Conservation (phyloP, 1,140 invertebrate species). For the Leptopilina boulardi region DNA sequence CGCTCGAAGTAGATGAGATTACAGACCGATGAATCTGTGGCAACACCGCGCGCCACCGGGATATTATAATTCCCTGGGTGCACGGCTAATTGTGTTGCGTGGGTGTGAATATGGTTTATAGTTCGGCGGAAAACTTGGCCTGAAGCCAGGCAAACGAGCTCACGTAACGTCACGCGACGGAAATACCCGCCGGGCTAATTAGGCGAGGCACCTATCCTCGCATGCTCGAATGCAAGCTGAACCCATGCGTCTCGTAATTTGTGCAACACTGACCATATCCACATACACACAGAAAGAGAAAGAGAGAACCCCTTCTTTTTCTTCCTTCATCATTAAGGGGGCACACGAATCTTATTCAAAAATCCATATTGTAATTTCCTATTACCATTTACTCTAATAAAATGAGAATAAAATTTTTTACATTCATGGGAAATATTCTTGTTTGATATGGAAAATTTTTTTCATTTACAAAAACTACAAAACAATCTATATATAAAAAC, state of each 20-base stretch:
- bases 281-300: slow-evolving; percentile 41
- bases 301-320: slow-evolving; percentile 42
- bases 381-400: too few relatives aligned
- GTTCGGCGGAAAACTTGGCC: slow-evolving; percentile 73
- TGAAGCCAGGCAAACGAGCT: slow-evolving; percentile 73
- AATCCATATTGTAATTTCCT: too few relatives aligned
- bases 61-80: slow-evolving; percentile 70
- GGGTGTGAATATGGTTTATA: slow-evolving; percentile 76
- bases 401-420: too few relatives aligned
- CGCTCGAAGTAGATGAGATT: slow-evolving; percentile 58
- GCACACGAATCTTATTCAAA: too few relatives aligned
- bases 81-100: slow-evolving; percentile 74
- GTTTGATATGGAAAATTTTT: too few relatives aligned
- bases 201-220: slow-evolving; percentile 70
- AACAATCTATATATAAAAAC: too few relatives aligned
- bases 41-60: slow-evolving; percentile 55
- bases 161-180: slow-evolving; percentile 74
- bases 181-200: slow-evolving; percentile 75
- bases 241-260: slow-evolving; percentile 69
- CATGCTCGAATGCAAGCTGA: slow-evolving; percentile 70
- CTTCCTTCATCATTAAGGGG: neutral
- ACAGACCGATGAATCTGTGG: slow-evolving; percentile 55
- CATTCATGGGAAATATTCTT: too few relatives aligned
- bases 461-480: too few relatives aligned
- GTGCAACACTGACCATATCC: slow-evolving; percentile 47